These are phyloP conservation scores for Scaeva pyrastri DNA, from an alignment of 2,888 invertebrate species.

Conservation along the genomic window DNA sequence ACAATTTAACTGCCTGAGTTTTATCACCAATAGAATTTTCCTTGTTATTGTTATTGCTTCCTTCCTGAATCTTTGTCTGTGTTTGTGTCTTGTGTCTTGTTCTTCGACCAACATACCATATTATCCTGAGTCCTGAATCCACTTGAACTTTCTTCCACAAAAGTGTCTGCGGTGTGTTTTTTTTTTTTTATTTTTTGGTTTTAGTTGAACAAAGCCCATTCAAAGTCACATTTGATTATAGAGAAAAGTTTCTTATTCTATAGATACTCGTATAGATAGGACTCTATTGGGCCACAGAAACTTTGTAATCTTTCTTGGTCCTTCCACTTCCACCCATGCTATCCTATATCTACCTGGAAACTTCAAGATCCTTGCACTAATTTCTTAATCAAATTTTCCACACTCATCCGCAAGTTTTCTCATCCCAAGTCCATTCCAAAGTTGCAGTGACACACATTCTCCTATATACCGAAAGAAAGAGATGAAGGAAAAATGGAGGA, in stretches of 20 bases:
- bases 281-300: not conserved
- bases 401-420: slow-evolving; percentile 25
- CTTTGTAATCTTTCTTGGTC: not conserved
- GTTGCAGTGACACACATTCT: slow-evolving; percentile 31
- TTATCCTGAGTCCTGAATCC: slow-evolving; percentile 40
- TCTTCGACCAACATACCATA: not conserved
- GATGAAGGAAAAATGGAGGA: not conserved
- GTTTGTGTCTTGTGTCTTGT: not conserved
- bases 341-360: not conserved
- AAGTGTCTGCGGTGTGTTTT: slow-evolving; percentile 10
- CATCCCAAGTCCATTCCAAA: no score
- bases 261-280: not conserved
- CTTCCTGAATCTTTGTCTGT: slow-evolving; percentile 28
- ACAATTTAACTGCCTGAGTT: slow-evolving; percentile 38
- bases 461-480: not conserved
- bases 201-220: slow-evolving; percentile 31
- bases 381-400: slow-evolving; percentile 63
- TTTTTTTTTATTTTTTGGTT: no score
- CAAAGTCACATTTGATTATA: slow-evolving; percentile 20
- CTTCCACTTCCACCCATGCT: not conserved
- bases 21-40: slow-evolving; percentile 53
- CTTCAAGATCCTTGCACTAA: slow-evolving; percentile 34
- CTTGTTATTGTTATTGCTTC: slow-evolving; percentile 51
- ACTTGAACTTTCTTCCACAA: slow-evolving; percentile 17
- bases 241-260: slow-evolving; percentile 17